Evolutionary conservation across 2,113 vertebrate species (phyloP).

Genomic region (Cnemophilus loriae): DNA sequence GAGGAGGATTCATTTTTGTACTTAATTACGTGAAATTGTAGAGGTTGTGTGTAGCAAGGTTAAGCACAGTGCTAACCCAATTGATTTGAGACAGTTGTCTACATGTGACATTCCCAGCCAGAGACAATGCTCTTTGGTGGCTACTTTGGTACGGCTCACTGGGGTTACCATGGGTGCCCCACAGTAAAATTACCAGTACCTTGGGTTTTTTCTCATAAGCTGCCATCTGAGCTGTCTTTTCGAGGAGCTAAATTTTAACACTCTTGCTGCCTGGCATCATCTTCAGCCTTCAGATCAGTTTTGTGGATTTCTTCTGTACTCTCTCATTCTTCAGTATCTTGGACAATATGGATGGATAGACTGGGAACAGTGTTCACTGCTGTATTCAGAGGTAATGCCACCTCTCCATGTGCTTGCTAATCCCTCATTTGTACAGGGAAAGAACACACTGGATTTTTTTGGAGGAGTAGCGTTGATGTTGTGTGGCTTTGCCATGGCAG

Average conservation of each 20-base stretch:
- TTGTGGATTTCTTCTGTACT: neutral
- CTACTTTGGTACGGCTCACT: neutral
- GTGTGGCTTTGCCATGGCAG: neutral
- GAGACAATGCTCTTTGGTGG: neutral
- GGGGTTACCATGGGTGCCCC: neutral
- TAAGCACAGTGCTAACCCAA: neutral
- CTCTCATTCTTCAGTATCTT: neutral
- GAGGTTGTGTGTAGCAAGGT: neutral
- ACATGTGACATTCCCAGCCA: neutral
- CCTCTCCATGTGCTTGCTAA: accelerated
- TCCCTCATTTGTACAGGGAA: neutral
- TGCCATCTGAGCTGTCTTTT: neutral
- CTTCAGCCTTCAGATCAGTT: neutral
- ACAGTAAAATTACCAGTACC: neutral
- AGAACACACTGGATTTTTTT: neutral
- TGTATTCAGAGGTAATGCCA: neutral
- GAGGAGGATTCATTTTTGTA: neutral
- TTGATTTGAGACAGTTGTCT: neutral
- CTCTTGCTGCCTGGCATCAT: neutral
- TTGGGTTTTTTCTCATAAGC: neutral
- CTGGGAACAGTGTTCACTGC: neutral
- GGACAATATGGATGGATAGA: neutral
- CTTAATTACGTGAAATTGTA: neutral
- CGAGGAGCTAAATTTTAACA: neutral
- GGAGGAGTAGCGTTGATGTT: accelerated